phyloP scores from a whole-genome alignment of 2,113 vertebrate genomes.

The Mustela lutreola region DNA sequence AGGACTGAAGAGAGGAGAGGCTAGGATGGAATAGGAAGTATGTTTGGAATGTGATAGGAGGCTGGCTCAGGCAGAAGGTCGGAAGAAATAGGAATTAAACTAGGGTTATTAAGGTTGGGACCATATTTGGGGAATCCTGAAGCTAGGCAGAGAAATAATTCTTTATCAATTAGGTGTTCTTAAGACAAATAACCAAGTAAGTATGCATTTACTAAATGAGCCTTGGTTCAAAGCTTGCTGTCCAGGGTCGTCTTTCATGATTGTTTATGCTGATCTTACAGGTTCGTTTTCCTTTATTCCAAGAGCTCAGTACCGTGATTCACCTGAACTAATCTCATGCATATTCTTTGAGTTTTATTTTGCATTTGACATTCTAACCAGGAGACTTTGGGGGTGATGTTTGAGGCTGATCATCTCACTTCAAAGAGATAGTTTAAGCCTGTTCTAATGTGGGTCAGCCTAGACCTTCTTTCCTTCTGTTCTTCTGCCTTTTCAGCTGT shows the following conservation, averaged over 20 bases:
- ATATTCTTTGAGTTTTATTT: not conserved
- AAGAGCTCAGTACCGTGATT: not conserved
- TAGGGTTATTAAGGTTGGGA: not conserved
- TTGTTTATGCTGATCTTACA: not conserved
- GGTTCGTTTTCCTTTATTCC: not conserved
- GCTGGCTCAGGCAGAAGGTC: not conserved
- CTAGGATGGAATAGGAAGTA: not conserved
- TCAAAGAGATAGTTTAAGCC: not conserved
- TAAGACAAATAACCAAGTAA: not conserved
- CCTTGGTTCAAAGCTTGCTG: not conserved
- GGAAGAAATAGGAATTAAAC: not conserved
- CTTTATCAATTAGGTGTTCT: constrained; percentile 5
- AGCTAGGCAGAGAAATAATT: not conserved
- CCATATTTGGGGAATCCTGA: not conserved
- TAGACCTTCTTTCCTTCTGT: not conserved
- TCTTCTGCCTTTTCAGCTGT: not conserved
- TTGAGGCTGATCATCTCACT: not conserved
- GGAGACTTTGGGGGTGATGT: not conserved
- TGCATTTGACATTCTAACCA: not conserved
- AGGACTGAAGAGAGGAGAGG: not conserved
- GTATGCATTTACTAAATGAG: not conserved
- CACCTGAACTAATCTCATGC: not conserved
- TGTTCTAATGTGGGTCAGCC: not conserved
- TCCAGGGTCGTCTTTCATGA: not conserved
- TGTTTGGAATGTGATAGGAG: not conserved